A percentile compares a stretch with the other conserved stretches of the same genome.
Evolutionary conservation across 2,113 vertebrate genomes (phyloP).

Genomic region (Spilogale gracilis): DNA sequence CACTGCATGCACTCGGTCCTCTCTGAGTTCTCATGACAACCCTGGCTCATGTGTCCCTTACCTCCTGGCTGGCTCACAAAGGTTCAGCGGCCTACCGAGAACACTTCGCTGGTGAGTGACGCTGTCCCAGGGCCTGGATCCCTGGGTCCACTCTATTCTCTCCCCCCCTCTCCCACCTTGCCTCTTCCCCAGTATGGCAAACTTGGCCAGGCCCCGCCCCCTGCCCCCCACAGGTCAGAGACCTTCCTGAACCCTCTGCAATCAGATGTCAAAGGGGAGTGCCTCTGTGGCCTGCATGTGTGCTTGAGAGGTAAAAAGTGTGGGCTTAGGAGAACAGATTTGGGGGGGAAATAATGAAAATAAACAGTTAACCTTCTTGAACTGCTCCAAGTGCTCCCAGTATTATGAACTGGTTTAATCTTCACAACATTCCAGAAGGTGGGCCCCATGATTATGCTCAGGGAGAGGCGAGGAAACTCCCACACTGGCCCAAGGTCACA

Average conservation of each 20-base stretch:
- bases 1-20: fast-evolving
- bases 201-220: background rate
- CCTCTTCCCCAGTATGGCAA: background rate
- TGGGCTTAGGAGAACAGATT: background rate
- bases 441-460: background rate
- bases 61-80: background rate
- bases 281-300: background rate
- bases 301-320: background rate
- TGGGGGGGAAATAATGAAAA: background rate
- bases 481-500: background rate
- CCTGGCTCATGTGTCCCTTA: fast-evolving
- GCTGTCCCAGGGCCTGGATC: fast-evolving
- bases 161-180: background rate
- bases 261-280: background rate
- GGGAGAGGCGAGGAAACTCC: background rate
- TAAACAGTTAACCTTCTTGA: background rate
- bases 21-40: background rate
- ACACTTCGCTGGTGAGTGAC: background rate
- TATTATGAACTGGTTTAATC: background rate
- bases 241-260: background rate
- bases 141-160: background rate
- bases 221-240: background rate
- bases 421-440: background rate
- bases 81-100: fast-evolving
- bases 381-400: background rate